Percentiles rank a stretch among this genome's conserved stretches.
Conservation (phyloP, 2,797 vertebrate genomes). For the Dicrostonyx torquatus region DNA sequence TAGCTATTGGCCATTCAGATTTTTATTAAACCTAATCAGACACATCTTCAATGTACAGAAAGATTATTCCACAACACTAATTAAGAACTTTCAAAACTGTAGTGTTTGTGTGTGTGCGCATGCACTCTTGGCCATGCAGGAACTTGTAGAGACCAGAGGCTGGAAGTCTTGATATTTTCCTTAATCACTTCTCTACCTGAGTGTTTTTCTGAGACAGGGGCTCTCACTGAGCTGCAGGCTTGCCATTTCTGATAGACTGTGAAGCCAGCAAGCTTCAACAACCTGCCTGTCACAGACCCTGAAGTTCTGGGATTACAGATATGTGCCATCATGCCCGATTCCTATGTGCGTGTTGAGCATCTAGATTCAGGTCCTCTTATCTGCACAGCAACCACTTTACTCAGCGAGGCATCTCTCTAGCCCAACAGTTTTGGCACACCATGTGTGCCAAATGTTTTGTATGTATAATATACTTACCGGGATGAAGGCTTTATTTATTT, state of each 20-base stretch:
- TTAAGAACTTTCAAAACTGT: constrained; percentile 35
- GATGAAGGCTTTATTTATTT: neutral
- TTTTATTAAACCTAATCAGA: neutral
- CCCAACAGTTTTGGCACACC: no score
- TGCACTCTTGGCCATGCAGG: neutral
- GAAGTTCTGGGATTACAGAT: no score
- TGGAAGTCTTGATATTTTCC: neutral
- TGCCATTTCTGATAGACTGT: neutral
- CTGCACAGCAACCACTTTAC: neutral
- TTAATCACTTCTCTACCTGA: neutral
- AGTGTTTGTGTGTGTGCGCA: neutral
- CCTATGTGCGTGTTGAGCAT: neutral
- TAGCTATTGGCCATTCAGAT: neutral
- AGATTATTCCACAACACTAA: neutral
- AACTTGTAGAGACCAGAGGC: neutral
- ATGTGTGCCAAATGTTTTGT: neutral
- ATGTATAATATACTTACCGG: no score
- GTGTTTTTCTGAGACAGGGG: neutral
- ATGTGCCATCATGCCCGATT: neutral
- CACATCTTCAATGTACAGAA: neutral
- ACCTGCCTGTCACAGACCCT: neutral
- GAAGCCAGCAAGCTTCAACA: neutral
- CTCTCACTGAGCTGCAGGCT: neutral
- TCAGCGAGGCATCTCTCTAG: neutral
- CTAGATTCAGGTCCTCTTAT: neutral